Conservation (phyloP, 1,140 invertebrate species). For the Pachypsylla venusta region DNA sequence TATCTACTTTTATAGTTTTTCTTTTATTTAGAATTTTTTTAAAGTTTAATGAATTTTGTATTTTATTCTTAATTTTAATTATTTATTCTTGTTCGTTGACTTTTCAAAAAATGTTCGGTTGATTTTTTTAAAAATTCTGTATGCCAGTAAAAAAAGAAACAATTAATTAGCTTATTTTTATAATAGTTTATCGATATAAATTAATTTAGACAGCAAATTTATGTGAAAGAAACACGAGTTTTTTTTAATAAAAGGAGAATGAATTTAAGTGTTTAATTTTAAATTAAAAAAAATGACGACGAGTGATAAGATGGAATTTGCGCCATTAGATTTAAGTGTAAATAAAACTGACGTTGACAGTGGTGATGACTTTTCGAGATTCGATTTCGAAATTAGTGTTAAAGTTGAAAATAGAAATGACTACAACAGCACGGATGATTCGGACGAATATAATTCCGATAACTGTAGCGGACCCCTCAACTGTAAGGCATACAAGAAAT, state of each 20-base stretch:
- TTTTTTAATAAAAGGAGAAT: not conserved
- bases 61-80: too few species aligned
- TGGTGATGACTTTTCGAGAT: conserved; percentile 16
- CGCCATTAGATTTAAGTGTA: conserved; percentile 26
- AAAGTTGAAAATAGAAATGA: not conserved
- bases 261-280: not conserved
- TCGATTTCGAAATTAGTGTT: conserved; percentile 5
- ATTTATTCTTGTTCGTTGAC: too few species aligned
- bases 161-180: too few species aligned
- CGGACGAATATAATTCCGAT: conserved; percentile 30
- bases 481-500: conserved; percentile 36
- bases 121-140: too few species aligned
- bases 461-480: conserved; percentile 21
- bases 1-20: too few species aligned
- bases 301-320: conserved; percentile 19
- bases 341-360: conserved; percentile 17
- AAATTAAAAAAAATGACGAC: not conserved
- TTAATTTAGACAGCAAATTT: too few species aligned
- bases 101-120: too few species aligned
- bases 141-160: too few species aligned
- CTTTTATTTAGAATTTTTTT: too few species aligned
- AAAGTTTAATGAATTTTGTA: too few species aligned
- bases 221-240: too few species aligned
- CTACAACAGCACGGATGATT: conserved; percentile 26
- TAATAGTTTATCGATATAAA: too few species aligned